phyloP scores from a whole-genome alignment of 2,888 invertebrate genomes.

The Sphaerophoria rueppellii region DNA sequence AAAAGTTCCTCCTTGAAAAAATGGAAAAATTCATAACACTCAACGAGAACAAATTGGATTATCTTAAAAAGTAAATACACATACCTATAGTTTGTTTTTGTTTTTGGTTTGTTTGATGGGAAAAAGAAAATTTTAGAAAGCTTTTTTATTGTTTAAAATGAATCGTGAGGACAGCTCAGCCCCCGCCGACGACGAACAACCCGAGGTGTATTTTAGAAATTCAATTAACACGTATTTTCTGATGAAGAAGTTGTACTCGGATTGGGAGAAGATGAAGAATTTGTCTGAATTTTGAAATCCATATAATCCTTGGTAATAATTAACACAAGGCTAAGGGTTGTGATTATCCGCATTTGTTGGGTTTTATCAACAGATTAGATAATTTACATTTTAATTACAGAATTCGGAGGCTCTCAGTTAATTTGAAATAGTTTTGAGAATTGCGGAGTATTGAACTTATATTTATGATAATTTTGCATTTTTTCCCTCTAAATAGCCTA shows the following conservation, averaged over 20 bases:
- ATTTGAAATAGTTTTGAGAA: too few species aligned
- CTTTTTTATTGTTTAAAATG: conserved; percentile 86
- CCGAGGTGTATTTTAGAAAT: conserved; percentile 90
- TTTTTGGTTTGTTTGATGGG: background rate
- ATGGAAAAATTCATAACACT: conserved; percentile 77
- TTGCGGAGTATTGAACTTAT: too few species aligned
- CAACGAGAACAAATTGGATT: conserved; percentile 79
- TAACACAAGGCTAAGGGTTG: too few species aligned
- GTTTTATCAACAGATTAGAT: too few species aligned
- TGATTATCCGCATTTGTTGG: too few species aligned
- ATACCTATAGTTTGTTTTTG: background rate
- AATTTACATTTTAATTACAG: too few species aligned
- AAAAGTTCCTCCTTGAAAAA: conserved; percentile 75
- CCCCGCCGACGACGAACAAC: conserved; percentile 83
- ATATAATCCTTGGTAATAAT: too few species aligned
- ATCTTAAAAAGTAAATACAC: conserved; percentile 77
- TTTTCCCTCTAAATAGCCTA: too few species aligned
- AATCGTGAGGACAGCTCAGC: conserved; percentile 89
- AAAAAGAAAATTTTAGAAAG: conserved; percentile 83
- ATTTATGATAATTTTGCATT: too few species aligned
- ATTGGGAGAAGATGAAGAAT: conserved; percentile 78
- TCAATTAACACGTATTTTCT: conserved; percentile 96
- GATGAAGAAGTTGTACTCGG: conserved; percentile 90
- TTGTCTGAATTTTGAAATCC: conserved; percentile 75
- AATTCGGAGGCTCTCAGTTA: too few species aligned